These are phyloP conservation scores for Oryctes rhinoceros DNA, from an alignment of 1,140 invertebrate genomes.

Conservation along the genomic window DNA sequence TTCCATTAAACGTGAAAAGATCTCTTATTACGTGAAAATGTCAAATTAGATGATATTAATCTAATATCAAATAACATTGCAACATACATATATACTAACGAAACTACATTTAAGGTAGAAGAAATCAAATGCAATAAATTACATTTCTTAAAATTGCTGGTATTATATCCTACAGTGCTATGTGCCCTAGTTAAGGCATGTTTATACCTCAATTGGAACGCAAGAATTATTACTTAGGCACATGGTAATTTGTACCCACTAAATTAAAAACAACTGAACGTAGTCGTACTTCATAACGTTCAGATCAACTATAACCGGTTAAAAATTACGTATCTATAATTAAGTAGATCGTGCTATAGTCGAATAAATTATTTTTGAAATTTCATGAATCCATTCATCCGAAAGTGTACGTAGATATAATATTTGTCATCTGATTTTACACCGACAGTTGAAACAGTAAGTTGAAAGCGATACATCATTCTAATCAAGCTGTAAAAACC, in stretches of 20 bases:
- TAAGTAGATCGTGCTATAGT: background rate
- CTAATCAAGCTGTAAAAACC: background rate
- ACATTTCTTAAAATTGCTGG: too few relatives aligned
- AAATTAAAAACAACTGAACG: background rate
- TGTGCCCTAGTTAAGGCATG: background rate
- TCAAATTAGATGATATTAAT: too few relatives aligned
- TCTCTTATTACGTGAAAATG: too few relatives aligned
- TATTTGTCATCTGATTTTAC: background rate
- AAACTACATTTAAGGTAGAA: too few relatives aligned
- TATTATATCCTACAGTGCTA: too few relatives aligned
- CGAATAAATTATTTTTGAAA: background rate
- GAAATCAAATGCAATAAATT: too few relatives aligned
- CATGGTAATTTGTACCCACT: background rate
- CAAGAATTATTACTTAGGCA: background rate
- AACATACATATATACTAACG: too few relatives aligned
- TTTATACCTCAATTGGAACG: background rate
- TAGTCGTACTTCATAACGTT: background rate
- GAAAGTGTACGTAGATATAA: background rate
- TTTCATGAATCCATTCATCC: background rate
- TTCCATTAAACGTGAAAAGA: too few relatives aligned
- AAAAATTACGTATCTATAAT: conserved; percentile 11
- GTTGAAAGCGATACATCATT: background rate
- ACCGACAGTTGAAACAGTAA: background rate
- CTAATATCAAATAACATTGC: too few relatives aligned
- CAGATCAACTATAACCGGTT: background rate